Conservation (phyloP, 2,797 vertebrate species). For the Gymnocypris eckloni region DNA sequence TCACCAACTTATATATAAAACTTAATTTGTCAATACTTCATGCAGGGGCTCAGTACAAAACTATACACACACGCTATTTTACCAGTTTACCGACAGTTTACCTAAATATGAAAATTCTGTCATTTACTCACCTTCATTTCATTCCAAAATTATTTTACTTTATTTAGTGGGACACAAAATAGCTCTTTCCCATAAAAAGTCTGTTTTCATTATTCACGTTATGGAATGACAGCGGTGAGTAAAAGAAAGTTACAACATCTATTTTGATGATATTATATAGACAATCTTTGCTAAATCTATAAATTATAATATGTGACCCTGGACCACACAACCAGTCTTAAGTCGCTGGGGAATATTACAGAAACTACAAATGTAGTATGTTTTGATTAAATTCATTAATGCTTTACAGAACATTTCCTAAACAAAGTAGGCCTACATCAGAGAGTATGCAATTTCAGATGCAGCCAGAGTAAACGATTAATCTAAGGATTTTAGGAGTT, state of each 20-base stretch:
- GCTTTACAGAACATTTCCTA: background rate
- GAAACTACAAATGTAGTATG: background rate
- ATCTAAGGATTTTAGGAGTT: background rate
- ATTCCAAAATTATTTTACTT: background rate
- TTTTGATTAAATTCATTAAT: background rate
- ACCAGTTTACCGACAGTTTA: too few species aligned
- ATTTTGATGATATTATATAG: background rate
- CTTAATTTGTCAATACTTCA: constrained; percentile 46
- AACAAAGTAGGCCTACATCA: background rate
- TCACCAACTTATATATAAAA: background rate
- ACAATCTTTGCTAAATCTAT: background rate
- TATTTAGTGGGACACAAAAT: background rate
- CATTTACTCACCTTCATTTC: background rate
- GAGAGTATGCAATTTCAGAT: background rate
- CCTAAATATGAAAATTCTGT: background rate
- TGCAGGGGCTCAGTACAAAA: constrained; percentile 58
- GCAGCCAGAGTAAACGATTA: background rate
- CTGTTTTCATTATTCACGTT: background rate
- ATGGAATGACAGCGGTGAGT: background rate
- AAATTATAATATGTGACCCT: background rate
- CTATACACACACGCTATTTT: constrained; percentile 51
- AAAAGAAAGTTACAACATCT: background rate
- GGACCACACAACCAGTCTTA: too few species aligned
- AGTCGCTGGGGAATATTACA: too few species aligned
- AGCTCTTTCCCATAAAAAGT: background rate